Base-by-base conservation (phyloP, 2,888 invertebrate species). In the Caenorhabditis imperialis region DNA sequence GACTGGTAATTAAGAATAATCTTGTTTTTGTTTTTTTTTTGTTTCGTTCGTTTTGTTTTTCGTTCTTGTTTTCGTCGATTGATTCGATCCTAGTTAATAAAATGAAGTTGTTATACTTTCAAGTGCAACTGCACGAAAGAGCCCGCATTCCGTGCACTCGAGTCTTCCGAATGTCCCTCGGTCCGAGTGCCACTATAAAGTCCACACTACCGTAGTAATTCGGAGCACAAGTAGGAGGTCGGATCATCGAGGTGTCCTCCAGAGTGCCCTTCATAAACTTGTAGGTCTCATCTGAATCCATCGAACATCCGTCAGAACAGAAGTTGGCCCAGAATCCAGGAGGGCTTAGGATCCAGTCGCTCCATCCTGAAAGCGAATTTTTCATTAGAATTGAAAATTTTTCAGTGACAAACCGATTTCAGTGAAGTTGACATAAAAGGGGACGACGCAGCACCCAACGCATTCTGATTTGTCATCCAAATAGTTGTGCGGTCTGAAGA, bases 361-460 rank as follows among this genome's bases (percentile, higher is more conserved):
- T 25, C 72, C 72, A 72, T 4, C 72, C 71, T 70, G 58, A 27
- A 62, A 61, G n/a, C n/a, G n/a, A n/a, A n/a, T n/a, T n/a, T n/a
- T n/a, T n/a, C 10, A 50, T 8, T 20, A 27, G 30, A 27, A 14
- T 22, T 12, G 14, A 18, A 27, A 16, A 38, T 20, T 42, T 25
- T 14, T 16, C 4, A 14, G 12, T 33, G 20, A 47, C 60, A 6
- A 12, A 62, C 71, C 72, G n/a, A 72, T 62, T 58, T 72, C 72
- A 0, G 72, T 72, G 40, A 72, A 72, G 30, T 72, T 72, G 3
- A 63, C 63, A 40, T 72, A 72, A 40, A 72, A 72, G 4, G 72
- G 72, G 14, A 45, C 20, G 20, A 72, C 40, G 25, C 57, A 57
- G 18, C 72, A 72, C 2, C 58, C 72, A 27, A n/a, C 6, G 30